These are phyloP conservation scores for Rattus rattus DNA, from an alignment of 2,113 vertebrate species.

Conservation along the genomic window DNA sequence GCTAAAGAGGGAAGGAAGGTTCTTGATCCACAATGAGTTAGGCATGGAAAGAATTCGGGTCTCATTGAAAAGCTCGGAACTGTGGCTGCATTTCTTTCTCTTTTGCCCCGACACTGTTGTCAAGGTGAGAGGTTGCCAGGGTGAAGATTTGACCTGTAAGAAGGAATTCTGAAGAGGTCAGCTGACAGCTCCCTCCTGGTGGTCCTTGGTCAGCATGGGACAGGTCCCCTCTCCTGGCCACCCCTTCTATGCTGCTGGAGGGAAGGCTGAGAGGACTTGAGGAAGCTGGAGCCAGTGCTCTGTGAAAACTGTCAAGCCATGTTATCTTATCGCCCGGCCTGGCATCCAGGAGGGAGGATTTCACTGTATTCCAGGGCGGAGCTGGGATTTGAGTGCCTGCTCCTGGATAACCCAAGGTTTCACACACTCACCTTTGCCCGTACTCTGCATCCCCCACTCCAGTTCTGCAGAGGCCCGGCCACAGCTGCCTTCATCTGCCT, in stretches of 20 bases:
- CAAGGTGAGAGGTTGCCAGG: background rate
- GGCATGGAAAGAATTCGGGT: background rate
- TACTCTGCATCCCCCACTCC: background rate
- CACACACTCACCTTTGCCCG: rapidly evolving
- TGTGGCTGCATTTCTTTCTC: background rate
- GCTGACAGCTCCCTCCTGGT: background rate
- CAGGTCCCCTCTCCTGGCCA: background rate
- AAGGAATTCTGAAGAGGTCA: background rate
- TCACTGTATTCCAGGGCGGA: rapidly evolving
- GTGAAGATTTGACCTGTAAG: conserved; percentile 5
- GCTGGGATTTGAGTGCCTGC: rapidly evolving
- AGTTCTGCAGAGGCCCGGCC: background rate
- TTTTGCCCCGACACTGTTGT: background rate
- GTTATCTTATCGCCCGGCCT: rapidly evolving
- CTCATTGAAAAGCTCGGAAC: background rate
- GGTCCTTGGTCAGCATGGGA: background rate
- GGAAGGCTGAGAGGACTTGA: background rate
- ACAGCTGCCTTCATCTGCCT: background rate
- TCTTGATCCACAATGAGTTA: background rate
- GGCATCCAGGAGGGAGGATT: rapidly evolving
- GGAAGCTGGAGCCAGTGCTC: background rate
- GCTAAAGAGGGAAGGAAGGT: background rate
- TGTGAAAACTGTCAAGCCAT: rapidly evolving
- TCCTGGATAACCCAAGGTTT: background rate
- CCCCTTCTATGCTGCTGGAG: background rate